A percentile compares a stretch with the other conserved stretches of the same genome.
Conservation (phyloP, 2,888 invertebrate species). For the Noctua janthina region DNA sequence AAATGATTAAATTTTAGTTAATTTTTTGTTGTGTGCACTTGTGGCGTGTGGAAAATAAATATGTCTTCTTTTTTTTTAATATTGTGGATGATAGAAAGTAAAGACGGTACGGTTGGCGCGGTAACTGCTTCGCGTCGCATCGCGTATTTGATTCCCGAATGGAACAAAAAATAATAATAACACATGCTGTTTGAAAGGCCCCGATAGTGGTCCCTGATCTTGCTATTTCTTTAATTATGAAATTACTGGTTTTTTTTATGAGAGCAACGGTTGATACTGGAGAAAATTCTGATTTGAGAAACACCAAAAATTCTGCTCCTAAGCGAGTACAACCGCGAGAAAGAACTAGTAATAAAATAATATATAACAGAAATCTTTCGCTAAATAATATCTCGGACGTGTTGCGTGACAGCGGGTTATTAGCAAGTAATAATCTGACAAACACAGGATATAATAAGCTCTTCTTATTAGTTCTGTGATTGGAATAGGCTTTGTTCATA, state of each 20-base stretch:
- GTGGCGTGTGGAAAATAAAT: too few species aligned
- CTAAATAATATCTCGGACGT: slow-evolving; percentile 18
- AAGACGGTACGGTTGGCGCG: not conserved
- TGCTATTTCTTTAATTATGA: not conserved
- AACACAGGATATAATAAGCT: slow-evolving; percentile 40
- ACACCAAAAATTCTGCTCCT: not conserved
- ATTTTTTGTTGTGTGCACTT: too few species aligned
- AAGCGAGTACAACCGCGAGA: not conserved
- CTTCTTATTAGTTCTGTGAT: slow-evolving; percentile 42
- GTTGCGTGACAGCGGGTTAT: slow-evolving; percentile 35
- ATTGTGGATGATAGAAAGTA: not conserved
- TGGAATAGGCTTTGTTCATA: slow-evolving; percentile 9
- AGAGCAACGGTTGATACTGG: not conserved
- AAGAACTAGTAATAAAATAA: not conserved
- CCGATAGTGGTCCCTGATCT: not conserved
- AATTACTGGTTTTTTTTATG: not conserved
- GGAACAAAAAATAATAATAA: not conserved
- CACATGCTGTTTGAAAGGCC: not conserved
- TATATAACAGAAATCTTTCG: slow-evolving; percentile 10
- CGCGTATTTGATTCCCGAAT: not conserved
- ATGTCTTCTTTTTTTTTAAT: too few species aligned
- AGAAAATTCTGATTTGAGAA: not conserved
- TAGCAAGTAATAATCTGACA: slow-evolving; percentile 42
- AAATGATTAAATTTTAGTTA: too few species aligned
- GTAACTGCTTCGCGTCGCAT: not conserved